Conservation (phyloP, 1,140 invertebrate genomes). For the Melitaea cinxia region DNA sequence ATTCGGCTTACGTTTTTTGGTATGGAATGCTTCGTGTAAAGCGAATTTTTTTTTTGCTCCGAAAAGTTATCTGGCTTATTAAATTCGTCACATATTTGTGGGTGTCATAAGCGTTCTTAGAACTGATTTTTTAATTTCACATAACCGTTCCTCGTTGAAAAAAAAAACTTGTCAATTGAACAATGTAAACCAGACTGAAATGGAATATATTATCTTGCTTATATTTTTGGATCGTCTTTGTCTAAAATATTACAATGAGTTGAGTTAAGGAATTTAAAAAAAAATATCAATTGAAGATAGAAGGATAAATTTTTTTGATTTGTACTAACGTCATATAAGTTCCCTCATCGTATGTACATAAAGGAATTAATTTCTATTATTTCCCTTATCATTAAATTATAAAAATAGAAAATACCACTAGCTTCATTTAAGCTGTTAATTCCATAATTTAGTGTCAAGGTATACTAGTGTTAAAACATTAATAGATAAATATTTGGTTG, state of each 20-base stretch:
- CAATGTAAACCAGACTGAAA: constrained; percentile 26
- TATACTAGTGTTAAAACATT: constrained; percentile 31
- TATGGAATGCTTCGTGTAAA: constrained; percentile 28
- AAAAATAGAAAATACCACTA: constrained; percentile 11
- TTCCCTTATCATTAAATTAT: neutral
- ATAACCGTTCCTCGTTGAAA: neutral
- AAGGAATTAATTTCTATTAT: neutral
- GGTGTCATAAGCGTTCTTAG: neutral
- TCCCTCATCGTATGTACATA: neutral
- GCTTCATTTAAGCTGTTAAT: constrained; percentile 27
- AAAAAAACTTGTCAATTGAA: constrained; percentile 22
- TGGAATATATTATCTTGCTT: constrained; percentile 15
- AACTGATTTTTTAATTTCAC: neutral
- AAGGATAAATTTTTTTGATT: neutral
- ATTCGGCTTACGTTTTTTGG: constrained; percentile 50
- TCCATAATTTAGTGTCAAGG: constrained; percentile 30
- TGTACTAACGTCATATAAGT: neutral
- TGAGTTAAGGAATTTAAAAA: neutral
- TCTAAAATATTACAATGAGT: constrained; percentile 4
- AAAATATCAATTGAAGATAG: constrained; percentile 1
- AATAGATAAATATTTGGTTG: constrained; percentile 39
- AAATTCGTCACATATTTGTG: constrained; percentile 1
- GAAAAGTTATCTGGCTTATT: constrained; percentile 48
- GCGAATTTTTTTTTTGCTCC: constrained; percentile 30
- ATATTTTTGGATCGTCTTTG: constrained; percentile 23